Conservation (phyloP, 2,888 invertebrate species). For the Melitaea athalia region DNA sequence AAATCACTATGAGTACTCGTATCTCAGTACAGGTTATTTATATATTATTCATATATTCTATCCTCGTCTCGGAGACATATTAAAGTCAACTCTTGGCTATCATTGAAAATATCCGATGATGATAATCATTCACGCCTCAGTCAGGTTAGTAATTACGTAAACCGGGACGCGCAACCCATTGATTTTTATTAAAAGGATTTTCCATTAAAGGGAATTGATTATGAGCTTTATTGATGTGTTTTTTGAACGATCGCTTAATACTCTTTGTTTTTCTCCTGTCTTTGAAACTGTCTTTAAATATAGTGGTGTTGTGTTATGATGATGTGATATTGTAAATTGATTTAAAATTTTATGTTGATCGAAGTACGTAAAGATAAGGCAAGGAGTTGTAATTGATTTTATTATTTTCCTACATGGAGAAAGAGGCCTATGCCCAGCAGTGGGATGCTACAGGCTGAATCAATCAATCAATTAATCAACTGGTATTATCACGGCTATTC, state of each 20-base stretch:
- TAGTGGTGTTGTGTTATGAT: no score
- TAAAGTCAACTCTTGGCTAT: slow-evolving; percentile 18
- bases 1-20: no score
- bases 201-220: slow-evolving; percentile 7
- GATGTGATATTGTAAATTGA: no score
- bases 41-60: slow-evolving; percentile 16
- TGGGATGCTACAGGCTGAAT: no score
- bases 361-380: no score
- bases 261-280: neutral
- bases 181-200: slow-evolving; percentile 7
- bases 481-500: no score
- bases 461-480: no score
- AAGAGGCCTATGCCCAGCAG: no score
- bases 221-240: slow-evolving; percentile 3
- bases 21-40: neutral
- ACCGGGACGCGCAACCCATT: slow-evolving; percentile 1
- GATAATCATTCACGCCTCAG: slow-evolving; percentile 6
- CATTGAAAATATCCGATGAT: slow-evolving; percentile 20
- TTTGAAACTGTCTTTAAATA: no score
- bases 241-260: neutral
- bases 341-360: no score
- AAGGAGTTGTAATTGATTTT: no score
- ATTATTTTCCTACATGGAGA: no score
- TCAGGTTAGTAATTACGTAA: slow-evolving; percentile 14
- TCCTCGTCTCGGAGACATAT: slow-evolving; percentile 11